Base-by-base conservation (phyloP, 2,888 invertebrate species). In the Trissonchulus latispiculum region DNA sequence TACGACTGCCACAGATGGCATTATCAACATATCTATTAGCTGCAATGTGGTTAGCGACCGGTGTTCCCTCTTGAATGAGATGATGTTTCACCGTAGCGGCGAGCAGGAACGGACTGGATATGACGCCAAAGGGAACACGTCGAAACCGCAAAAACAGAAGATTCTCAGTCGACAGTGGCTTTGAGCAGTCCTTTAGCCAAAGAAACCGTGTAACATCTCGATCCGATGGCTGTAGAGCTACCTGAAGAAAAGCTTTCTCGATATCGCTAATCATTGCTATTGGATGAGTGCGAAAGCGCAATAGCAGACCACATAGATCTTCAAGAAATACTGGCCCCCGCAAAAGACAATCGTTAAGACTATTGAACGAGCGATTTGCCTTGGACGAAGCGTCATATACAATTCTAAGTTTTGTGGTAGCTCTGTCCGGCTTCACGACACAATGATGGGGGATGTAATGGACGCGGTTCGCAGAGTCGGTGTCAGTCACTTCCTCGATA, bases 11-110 rank as follows among this genome's bases (percentile, higher is more conserved):
- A 32, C 37, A 1, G 76, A 71, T 29, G 18, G 61, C 2, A 77
- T 77, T 68, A 71, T 77, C 77, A 2, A 77, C 77, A 64, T 77
- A 77, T 1, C 73, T 72, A 48, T 77, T 77, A 0, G 70, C 36
- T 0, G 37, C 33, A 31, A 78, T 29, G 1, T 72, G 32, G 0
- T 32, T 29, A 3, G 72, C 73, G 29, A 72, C 29, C 1, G 70
- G 35, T 2, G 64, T 62, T 1, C 28, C 36, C 1, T 1, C 15
- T 2, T 62, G 8, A 23, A 15, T 1, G 37, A 74, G 36, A 36
- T 74, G 74, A 36, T 73, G 33, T 28, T 66, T 32, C 23, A 76
- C 23, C 18, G 48, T 72, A 28, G 31, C 70, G 18, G 23, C 72
- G 32, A 73, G 35, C 32, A 33, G 74, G 36, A 68, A 68, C 1